phyloP scores from a whole-genome alignment of 2,797 vertebrate species.

The Setipinna tenuifilis region DNA sequence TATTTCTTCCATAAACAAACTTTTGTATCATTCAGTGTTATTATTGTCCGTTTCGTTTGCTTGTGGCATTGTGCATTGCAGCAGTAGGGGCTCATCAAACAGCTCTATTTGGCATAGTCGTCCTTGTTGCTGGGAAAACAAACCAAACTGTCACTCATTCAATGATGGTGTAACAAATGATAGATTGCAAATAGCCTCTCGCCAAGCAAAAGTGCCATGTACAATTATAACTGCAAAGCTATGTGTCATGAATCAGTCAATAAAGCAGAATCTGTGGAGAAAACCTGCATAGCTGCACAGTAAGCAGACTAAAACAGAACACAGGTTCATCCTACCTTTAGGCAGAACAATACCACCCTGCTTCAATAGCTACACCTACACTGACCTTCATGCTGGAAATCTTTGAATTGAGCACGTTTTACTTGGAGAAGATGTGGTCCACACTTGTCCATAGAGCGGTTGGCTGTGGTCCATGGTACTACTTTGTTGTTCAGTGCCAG shows the following conservation, averaged over 20 bases:
- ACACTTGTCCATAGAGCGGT: neutral
- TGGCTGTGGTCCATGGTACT: constrained; percentile 1
- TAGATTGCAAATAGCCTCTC: neutral
- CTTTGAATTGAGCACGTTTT: neutral
- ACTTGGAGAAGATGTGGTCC: neutral
- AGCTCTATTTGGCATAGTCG: neutral
- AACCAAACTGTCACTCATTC: neutral
- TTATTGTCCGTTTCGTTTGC: neutral
- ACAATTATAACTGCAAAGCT: neutral
- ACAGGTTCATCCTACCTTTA: neutral
- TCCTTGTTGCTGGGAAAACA: neutral
- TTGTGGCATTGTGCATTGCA: neutral
- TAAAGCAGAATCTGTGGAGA: neutral
- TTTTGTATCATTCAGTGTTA: neutral
- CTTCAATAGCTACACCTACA: neutral
- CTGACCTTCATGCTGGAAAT: neutral
- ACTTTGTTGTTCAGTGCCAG: neutral
- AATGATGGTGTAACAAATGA: neutral
- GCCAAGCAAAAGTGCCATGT: neutral
- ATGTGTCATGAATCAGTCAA: neutral
- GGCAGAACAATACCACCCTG: neutral
- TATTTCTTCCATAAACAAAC: neutral
- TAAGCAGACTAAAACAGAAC: neutral
- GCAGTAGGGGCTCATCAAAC: neutral
- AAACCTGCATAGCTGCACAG: neutral